These are phyloP conservation scores for Morone saxatilis DNA, from an alignment of 2,113 vertebrate species.

Conservation along the genomic window DNA sequence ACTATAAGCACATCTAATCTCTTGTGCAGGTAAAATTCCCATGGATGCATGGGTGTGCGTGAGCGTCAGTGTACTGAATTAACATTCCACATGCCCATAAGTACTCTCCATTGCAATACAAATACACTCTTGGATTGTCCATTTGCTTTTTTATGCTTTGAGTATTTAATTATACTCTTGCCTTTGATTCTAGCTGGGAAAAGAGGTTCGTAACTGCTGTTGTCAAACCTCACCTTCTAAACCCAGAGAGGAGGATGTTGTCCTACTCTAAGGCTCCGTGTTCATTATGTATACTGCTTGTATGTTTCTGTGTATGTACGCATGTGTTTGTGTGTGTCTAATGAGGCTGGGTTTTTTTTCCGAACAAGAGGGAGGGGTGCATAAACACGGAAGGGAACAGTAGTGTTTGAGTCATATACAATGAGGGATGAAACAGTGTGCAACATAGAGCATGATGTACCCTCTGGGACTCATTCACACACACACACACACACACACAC, in stretches of 20 bases:
- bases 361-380: slow-evolving; percentile 66
- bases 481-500: slow-evolving; percentile 27
- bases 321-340: slow-evolving; percentile 75
- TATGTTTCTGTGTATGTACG: slow-evolving; percentile 30
- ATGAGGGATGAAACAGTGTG: slow-evolving; percentile 78
- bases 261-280: neutral
- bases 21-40: slow-evolving; percentile 46
- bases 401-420: slow-evolving; percentile 78
- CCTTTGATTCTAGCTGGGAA: slow-evolving; percentile 18
- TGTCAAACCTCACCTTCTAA: slow-evolving; percentile 44
- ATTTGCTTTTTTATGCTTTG: neutral
- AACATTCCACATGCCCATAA: neutral
- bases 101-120: neutral
- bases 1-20: slow-evolving; percentile 38
- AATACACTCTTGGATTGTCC: slow-evolving; percentile 1
- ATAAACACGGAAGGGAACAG: slow-evolving; percentile 69
- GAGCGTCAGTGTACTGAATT: neutral
- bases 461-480: slow-evolving; percentile 76
- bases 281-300: slow-evolving; percentile 28
- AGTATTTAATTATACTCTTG: slow-evolving; percentile 6
- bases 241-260: slow-evolving; percentile 15
- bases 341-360: slow-evolving; percentile 86
- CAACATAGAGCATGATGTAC: slow-evolving; percentile 67
- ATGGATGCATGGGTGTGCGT: slow-evolving; percentile 13
- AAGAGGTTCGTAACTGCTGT: slow-evolving; percentile 18